Evolutionary conservation across 2,888 invertebrate genomes (phyloP), one percentile per base, ranked within the genome.

Genomic region (Drosophila cognata): DNA sequence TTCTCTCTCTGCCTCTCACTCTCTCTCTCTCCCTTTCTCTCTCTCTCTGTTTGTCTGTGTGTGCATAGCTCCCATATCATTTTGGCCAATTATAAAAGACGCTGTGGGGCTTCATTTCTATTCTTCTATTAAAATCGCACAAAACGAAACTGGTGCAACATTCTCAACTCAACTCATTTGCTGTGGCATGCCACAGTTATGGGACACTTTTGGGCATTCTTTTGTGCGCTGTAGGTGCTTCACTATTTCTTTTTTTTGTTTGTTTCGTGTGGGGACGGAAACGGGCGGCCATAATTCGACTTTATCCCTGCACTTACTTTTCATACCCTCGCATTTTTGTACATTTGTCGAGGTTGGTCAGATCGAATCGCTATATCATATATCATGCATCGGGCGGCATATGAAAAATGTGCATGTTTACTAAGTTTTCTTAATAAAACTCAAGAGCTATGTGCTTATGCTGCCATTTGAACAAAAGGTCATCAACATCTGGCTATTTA

Each of bases 141-240:
- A 73, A 73, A 61, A 57, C 64, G 65, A 74, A 65, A 79, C 29
- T 62, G 60, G 31, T 65, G 46, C 46, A 50, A 62, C 67, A 74
- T 71, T 79, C 55, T 60, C 74, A 84, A 80, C 80, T 84, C 85
- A 87, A 25, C 25, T 25, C 46, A 46, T 82, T 84, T 84, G 74
- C 73, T 48, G 43, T 28, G 51, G 64, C 61, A 52, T 56, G 46
- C 56, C 36, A 59, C 77, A 63, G 41, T 48, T 71, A 52, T 43
- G 48, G 31, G 62, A 41, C 55, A 25, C 46, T 60, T 25, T 46
- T 36, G 36, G 36, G 43, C 61, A 61, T 41, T 31, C 35, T 28
- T 38, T 56, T 55, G 55, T 65, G 53, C 46, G 28, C 16, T 3
- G 29, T 21, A 66, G 52, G 46, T 41, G 36, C 66, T 53, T 29